Evolutionary conservation across 1,140 invertebrate species (phyloP).

Genomic region (Ips nitidus): DNA sequence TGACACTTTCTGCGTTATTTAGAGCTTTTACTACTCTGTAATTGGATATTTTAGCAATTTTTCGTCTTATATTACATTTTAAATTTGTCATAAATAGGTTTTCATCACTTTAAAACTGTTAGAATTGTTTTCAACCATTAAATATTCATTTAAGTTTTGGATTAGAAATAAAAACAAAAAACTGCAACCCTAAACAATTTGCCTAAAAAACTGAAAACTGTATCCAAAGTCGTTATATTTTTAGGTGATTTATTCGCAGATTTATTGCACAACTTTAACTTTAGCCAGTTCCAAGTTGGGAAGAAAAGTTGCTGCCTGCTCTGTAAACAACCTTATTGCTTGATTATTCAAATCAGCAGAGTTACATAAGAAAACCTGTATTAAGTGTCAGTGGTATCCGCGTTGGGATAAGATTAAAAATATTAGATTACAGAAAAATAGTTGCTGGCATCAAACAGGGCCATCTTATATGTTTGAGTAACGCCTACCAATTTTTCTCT

Average conservation of each 20-base stretch:
- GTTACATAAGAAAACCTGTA: background rate
- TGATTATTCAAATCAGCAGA: background rate
- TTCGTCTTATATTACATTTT: too few relatives aligned
- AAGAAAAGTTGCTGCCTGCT: background rate
- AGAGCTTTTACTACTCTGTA: too few relatives aligned
- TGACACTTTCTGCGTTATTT: too few relatives aligned
- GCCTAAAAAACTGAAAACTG: background rate
- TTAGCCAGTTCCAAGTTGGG: background rate
- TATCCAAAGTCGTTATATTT: background rate
- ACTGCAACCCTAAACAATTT: too few relatives aligned
- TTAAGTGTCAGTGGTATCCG: background rate
- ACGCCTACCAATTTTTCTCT: constrained; percentile 34
- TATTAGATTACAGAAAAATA: constrained; percentile 25
- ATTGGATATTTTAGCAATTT: too few relatives aligned
- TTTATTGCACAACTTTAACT: constrained; percentile 1
- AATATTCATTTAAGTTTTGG: too few relatives aligned
- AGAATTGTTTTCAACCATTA: too few relatives aligned
- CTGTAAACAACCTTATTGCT: background rate
- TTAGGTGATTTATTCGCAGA: constrained; percentile 8
- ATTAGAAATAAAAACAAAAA: too few relatives aligned
- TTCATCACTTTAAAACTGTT: too few relatives aligned
- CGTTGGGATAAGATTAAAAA: constrained; percentile 15
- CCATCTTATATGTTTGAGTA: constrained; percentile 33
- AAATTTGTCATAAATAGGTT: too few relatives aligned
- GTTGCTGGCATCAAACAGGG: constrained; percentile 13